Evolutionary conservation across 2,888 invertebrate species (phyloP), one percentile per base, ranked within the genome.

Genomic region (Campaea margaritaria): DNA sequence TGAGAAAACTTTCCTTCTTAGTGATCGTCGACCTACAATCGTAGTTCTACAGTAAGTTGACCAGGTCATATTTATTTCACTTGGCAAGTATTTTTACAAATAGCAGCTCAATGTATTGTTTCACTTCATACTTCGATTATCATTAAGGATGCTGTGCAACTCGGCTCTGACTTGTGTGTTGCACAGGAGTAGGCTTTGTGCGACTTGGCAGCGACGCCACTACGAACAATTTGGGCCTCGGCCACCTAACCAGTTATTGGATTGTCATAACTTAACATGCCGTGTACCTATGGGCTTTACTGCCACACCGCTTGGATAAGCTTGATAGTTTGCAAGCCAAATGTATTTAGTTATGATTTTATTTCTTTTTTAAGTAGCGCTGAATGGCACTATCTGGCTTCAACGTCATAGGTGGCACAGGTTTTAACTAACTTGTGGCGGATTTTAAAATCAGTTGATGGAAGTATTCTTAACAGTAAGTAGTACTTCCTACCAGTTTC

Each of bases 161-260:
- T 51, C 14, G 31, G 16, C 50, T 34, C 21, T 43, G 45, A 50
- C 51, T 63, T 57, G 55, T 63, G 58, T 62, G 55, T 64, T 57
- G 61, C 59, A 63, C 59, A 56, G 59, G 64, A 69, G 72, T 69
- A 71, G 73, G 78, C 76, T 78, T 75, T 77, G 78, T 77, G 74
- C 76, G 74, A 89, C 82, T 90, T 91, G 91, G 91, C 89, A 90
- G 77, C 80, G 65, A 72, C 71, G 70, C 78, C 84, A 83, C 83
- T 81, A 80, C 83, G 79, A 74, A 87, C 87, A 85, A 89, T 91
- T 91, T 89, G 87, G 89, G 86, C 76, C 69, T 82, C 76, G 74
- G 83, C 87, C 87, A 87, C 86, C 88, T 84, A 88, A 81, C 84
- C 83, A 81, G 85, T 86, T 91, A 91, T 89, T 87, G 89, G 87